Base-by-base conservation (phyloP, 1,140 invertebrate species). In the Tachypleus tridentatus region DNA sequence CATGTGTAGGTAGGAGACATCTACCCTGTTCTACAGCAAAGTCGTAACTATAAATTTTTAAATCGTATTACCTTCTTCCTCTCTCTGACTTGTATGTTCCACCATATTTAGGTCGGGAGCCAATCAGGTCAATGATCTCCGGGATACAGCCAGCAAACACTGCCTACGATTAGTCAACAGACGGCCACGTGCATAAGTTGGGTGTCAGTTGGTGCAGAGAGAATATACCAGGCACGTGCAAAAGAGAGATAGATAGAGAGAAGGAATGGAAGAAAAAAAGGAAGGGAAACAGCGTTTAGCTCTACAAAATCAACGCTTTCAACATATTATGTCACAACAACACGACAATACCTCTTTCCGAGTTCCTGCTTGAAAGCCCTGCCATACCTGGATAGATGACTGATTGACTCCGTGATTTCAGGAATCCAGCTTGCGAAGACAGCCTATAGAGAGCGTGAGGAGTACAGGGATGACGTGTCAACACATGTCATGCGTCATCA, bases 111-210 rank as follows among this genome's bases (percentile, higher is more conserved):
- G 93, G 92, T 85, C 93, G 90, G 86, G 91, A 93, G 82, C 94
- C 93, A 85, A 98, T 93, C 86, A 97, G 91, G 86, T 97, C 93
- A 86, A 95, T 94, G 83, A 98, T 97, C 87, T 97, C 94, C 82
- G 95, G 95, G 83, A 97, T 96, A 90, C 92, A 97, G 89, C 91
- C 96, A 83, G 95, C 93, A 91, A 98, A 97, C 87, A 97, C 73
- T 59, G 72, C 72, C 72, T 73, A 71, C 53, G 61, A 67, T 62
- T 67, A 63, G 66, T 64, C 66, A 59, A 59, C 51, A 63, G 58
- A 57, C 47, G 57, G 62, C 49, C 63, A 68, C 67, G 64, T 64
- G 62, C 53, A 54, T 54, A n/a, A 8, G 29, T 29, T 29, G 29
- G 29, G 29, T 29, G 29, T 29, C 29, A 29, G 29, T 29, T 29